These are phyloP conservation scores for Metridium senile DNA, from an alignment of 92 coral and sea anemone genomes.

Conservation along the genomic window DNA sequence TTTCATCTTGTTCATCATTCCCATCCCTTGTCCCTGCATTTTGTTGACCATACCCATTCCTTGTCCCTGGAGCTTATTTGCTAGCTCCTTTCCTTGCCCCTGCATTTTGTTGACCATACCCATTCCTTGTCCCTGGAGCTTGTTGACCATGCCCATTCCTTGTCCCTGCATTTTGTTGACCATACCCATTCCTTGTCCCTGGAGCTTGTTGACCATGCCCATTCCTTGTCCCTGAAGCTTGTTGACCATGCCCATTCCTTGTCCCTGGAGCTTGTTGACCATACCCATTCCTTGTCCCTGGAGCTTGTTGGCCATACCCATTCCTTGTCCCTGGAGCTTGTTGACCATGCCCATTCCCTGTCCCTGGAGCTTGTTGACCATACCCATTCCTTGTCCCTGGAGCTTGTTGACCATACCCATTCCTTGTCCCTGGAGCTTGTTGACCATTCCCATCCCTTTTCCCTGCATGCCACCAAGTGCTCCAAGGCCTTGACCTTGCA, in stretches of 20 bases:
- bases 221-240: constrained; percentile 73
- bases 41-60: constrained; percentile 59
- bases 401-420: constrained; percentile 64
- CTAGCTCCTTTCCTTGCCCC: constrained; percentile 69
- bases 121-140: constrained; percentile 45
- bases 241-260: constrained; percentile 70
- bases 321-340: constrained; percentile 51
- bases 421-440: constrained; percentile 53
- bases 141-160: constrained; percentile 52
- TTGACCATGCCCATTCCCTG: constrained; percentile 65
- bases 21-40: constrained; percentile 58
- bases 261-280: constrained; percentile 49
- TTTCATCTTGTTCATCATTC: constrained; percentile 64
- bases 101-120: constrained; percentile 40
- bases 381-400: constrained; percentile 59
- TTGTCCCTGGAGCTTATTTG: constrained; percentile 47
- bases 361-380: constrained; percentile 70
- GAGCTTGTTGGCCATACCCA: constrained; percentile 63
- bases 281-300: constrained; percentile 53
- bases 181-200: constrained; percentile 74
- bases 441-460: constrained; percentile 62
- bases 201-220: constrained; percentile 63
- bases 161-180: constrained; percentile 47
- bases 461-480: constrained; percentile 40
- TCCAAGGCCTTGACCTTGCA: constrained; percentile 59